Conservation (phyloP, 1,140 invertebrate genomes). For the Magallana angulata region DNA sequence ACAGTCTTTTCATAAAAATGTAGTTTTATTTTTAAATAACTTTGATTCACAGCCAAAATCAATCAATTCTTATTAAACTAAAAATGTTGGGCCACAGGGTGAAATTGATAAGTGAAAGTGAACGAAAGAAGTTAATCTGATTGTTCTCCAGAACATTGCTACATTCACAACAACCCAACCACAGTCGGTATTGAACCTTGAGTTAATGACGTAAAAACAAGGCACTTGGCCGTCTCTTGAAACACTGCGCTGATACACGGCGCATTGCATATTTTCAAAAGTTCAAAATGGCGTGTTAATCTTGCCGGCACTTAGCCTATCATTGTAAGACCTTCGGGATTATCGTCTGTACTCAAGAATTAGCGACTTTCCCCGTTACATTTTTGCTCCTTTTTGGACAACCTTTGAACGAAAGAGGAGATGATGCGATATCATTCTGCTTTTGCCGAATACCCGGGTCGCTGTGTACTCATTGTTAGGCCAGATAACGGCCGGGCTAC, state of each 20-base stretch:
- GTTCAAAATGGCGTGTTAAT: constrained; percentile 37
- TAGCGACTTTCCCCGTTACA: constrained; percentile 28
- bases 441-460: not conserved
- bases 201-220: not conserved
- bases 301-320: constrained; percentile 16
- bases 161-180: not conserved
- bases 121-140: no score
- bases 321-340: constrained; percentile 11
- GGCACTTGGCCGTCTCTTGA: constrained; percentile 6
- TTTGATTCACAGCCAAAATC: no score
- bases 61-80: no score
- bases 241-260: not conserved
- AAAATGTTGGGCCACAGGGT: no score
- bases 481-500: constrained; percentile 20
- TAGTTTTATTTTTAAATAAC: no score
- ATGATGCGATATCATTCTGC: constrained; percentile 4
- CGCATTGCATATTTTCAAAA: constrained; percentile 9
- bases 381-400: constrained; percentile 26
- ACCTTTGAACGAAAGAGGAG: constrained; percentile 16
- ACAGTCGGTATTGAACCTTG: not conserved
- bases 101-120: no score
- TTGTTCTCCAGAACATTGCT: no score
- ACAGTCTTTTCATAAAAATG: no score
- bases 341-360: constrained; percentile 19
- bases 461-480: not conserved